phyloP scores from a whole-genome alignment of 2,888 invertebrate species.

The Temnothorax rugatulus region DNA sequence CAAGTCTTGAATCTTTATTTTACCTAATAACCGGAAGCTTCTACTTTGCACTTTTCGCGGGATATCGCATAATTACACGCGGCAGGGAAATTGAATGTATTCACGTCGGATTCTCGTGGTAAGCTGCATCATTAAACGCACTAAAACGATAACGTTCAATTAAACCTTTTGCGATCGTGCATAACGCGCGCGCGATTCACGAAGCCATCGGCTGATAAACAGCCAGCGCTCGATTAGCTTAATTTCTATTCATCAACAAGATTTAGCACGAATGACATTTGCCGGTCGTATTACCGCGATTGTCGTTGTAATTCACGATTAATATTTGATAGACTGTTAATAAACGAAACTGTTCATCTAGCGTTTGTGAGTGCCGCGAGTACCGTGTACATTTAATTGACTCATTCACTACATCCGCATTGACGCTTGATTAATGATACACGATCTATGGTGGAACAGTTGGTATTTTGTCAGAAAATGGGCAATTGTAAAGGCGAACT shows the following conservation, averaged over 20 bases:
- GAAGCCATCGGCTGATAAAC: slow-evolving; percentile 37
- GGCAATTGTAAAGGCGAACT: not conserved
- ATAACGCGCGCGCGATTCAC: slow-evolving; percentile 12
- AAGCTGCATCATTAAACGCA: slow-evolving; percentile 35
- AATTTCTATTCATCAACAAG: slow-evolving; percentile 47
- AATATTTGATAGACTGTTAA: slow-evolving; percentile 44
- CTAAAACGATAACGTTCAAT: slow-evolving; percentile 44
- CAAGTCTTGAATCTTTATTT: not conserved
- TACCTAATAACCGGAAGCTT: not conserved
- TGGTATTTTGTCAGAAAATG: slow-evolving; percentile 7
- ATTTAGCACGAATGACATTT: slow-evolving; percentile 44
- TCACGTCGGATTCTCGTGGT: slow-evolving; percentile 13
- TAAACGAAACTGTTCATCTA: slow-evolving; percentile 34
- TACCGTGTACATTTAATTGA: slow-evolving; percentile 11
- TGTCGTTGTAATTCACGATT: slow-evolving; percentile 34
- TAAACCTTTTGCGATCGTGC: slow-evolving; percentile 26
- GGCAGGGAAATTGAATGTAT: slow-evolving; percentile 14
- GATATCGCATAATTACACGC: not conserved
- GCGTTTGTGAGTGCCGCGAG: not conserved
- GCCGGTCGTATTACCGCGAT: slow-evolving; percentile 16
- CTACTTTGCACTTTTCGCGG: not conserved
- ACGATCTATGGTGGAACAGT: not conserved
- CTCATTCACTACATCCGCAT: not conserved
- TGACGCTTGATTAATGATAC: slow-evolving; percentile 1
- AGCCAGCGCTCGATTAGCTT: slow-evolving; percentile 43